A percentile compares a stretch with the other conserved stretches of the same genome.
phyloP scores from a whole-genome alignment of 2,113 vertebrate genomes.

The Psilopsiagon aymara region DNA sequence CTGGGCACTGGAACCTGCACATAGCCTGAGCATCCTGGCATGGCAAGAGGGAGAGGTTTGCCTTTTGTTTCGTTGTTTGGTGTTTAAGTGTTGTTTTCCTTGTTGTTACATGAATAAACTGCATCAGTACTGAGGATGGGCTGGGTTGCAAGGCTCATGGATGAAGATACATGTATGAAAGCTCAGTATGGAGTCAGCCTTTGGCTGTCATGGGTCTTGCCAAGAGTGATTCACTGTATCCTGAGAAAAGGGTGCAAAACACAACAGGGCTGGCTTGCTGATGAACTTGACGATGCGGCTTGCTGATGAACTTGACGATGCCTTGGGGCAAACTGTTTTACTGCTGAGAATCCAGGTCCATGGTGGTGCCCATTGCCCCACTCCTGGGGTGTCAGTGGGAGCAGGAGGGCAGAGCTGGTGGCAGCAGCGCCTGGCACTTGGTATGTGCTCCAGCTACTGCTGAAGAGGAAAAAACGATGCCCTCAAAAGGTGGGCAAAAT shows the following conservation, averaged over 20 bases:
- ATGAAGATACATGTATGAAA: not conserved
- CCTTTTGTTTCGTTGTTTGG: not conserved
- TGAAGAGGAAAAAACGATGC: not conserved
- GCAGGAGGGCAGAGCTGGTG: not conserved
- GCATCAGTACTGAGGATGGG: not conserved
- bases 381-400: not conserved
- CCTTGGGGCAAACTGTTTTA: not conserved
- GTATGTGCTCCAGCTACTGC: not conserved
- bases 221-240: not conserved
- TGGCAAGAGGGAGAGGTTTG: not conserved
- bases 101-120: not conserved
- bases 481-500: not conserved
- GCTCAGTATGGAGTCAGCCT: not conserved
- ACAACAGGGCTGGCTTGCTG: not conserved
- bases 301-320: not conserved
- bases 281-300: not conserved
- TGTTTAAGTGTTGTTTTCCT: not conserved
- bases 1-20: not conserved
- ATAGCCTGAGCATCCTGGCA: rapidly evolving
- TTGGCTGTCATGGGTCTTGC: not conserved
- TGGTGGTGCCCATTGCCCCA: rapidly evolving
- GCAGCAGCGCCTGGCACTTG: not conserved
- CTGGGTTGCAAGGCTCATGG: not conserved
- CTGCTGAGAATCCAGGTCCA: not conserved
- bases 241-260: not conserved